These are phyloP conservation scores for Aporrectodea caliginosa DNA, from an alignment of 1,140 invertebrate genomes.

Conservation along the genomic window DNA sequence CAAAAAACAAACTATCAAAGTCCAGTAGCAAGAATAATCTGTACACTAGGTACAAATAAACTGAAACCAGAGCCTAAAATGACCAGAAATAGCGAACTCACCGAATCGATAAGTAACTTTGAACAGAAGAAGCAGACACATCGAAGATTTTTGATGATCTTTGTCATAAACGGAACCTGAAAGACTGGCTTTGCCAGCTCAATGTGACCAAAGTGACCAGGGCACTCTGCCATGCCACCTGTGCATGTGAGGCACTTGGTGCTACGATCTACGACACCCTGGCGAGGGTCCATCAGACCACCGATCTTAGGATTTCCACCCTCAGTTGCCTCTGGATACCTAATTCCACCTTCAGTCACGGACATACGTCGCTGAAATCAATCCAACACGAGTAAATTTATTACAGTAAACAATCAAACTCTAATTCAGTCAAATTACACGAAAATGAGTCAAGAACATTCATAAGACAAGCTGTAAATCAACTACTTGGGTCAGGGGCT, in stretches of 20 bases:
- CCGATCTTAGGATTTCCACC: conserved; percentile 94
- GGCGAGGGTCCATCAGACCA: conserved; percentile 96
- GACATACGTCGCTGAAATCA: conserved; percentile 68
- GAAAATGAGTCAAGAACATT: conserved; percentile 1
- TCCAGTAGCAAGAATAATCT: too few species aligned
- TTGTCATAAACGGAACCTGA: conserved; percentile 95
- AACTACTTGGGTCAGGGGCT: too few species aligned
- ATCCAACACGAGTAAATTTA: too few species aligned
- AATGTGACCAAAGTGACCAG: conserved; percentile 99
- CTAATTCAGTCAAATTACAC: conserved; percentile 6
- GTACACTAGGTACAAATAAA: too few species aligned
- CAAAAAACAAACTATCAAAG: too few species aligned
- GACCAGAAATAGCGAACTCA: conserved; percentile 63
- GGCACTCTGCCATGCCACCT: conserved; percentile 95
- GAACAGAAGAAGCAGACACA: conserved; percentile 98
- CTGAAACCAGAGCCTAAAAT: too few species aligned
- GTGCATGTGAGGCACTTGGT: conserved; percentile 93
- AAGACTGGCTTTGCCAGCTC: conserved; percentile 98
- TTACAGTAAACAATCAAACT: too few species aligned
- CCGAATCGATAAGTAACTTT: conserved; percentile 87
- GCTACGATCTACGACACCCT: conserved; percentile 91
- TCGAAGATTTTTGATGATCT: conserved; percentile 91
- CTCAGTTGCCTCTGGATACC: conserved; percentile 96
- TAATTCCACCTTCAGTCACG: conserved; percentile 91
- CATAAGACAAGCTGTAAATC: too few species aligned